Percentiles rank a stretch among this genome's conserved stretches.
Conservation (phyloP, 2,888 invertebrate species). For the Gasteruption jaculator region DNA sequence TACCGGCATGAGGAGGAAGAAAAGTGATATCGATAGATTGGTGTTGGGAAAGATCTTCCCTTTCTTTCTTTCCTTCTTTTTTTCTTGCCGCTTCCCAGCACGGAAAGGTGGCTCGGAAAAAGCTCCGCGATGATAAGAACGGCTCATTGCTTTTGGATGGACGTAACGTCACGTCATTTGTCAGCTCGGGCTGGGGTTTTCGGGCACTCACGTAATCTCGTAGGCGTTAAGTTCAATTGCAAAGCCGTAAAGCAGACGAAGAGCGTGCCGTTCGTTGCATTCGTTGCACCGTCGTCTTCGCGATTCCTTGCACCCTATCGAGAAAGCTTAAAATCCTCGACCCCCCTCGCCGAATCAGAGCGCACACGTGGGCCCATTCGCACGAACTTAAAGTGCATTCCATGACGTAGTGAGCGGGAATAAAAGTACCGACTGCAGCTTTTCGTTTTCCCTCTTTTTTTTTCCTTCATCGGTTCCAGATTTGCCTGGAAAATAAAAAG, state of each 20-base stretch:
- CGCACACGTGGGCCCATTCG: slow-evolving; percentile 40
- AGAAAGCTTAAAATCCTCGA: too few relatives aligned
- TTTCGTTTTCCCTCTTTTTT: too few relatives aligned
- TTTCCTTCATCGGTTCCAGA: too few relatives aligned
- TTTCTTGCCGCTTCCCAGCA: slow-evolving; percentile 19
- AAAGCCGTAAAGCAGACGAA: too few relatives aligned
- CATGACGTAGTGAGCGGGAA: slow-evolving; percentile 17
- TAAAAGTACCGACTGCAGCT: slow-evolving; percentile 18
- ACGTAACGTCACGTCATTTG: slow-evolving; percentile 39
- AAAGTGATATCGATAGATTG: slow-evolving; percentile 37
- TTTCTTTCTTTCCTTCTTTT: too few relatives aligned
- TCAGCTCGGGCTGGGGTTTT: slow-evolving; percentile 23
- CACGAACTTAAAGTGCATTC: slow-evolving; percentile 33
- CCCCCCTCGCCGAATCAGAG: too few relatives aligned
- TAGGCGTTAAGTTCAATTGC: too few relatives aligned
- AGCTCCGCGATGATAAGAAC: slow-evolving; percentile 32
- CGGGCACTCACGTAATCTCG: too few relatives aligned
- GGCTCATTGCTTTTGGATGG: slow-evolving; percentile 37
- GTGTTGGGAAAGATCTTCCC: too few relatives aligned
- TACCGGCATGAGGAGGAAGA: slow-evolving; percentile 33
- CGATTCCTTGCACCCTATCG: too few relatives aligned
- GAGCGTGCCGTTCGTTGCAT: too few relatives aligned
- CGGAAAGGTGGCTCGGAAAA: slow-evolving; percentile 11
- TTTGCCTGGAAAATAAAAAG: slow-evolving; percentile 17
- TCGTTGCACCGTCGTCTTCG: too few relatives aligned